These are phyloP conservation scores for Drosophila nigricruria DNA, from an alignment of 2,888 invertebrate genomes.

Conservation along the genomic window DNA sequence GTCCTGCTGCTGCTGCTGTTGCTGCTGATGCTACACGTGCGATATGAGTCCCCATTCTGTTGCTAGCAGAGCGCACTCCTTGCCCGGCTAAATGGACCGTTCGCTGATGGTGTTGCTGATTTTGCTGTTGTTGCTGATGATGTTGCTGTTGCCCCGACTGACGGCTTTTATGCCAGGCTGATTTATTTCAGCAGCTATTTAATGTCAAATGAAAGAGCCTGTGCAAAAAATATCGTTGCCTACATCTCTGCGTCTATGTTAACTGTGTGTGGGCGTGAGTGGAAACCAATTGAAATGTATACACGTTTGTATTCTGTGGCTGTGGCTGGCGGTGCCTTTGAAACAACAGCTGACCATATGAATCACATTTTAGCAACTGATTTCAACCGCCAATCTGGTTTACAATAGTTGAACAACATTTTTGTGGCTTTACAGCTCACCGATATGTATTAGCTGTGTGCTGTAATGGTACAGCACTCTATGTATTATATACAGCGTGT, in stretches of 20 bases:
- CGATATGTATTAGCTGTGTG: conserved; percentile 21
- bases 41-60: conserved; percentile 31
- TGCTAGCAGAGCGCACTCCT: not conserved
- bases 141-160: conserved; percentile 43
- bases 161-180: conserved; percentile 52
- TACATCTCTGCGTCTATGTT: conserved; percentile 52
- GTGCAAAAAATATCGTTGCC: conserved; percentile 57
- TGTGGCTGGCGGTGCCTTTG: conserved; percentile 47
- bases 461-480: not conserved
- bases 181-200: conserved; percentile 77
- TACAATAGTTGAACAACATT: conserved; percentile 28
- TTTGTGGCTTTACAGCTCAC: conserved; percentile 30
- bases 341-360: conserved; percentile 29
- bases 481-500: not conserved
- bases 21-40: conserved; percentile 52
- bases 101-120: conserved; percentile 61
- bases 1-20: conserved; percentile 32
- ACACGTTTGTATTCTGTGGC: conserved; percentile 46
- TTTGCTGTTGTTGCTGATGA: conserved; percentile 44
- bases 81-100: conserved; percentile 6
- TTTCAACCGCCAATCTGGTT: conserved; percentile 21
- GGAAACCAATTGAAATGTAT: conserved; percentile 51
- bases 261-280: conserved; percentile 23
- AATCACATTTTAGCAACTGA: conserved; percentile 36
- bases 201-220: conserved; percentile 57